phyloP scores from a whole-genome alignment of 2,888 invertebrate species.

The Pseudeuparius sepicola region DNA sequence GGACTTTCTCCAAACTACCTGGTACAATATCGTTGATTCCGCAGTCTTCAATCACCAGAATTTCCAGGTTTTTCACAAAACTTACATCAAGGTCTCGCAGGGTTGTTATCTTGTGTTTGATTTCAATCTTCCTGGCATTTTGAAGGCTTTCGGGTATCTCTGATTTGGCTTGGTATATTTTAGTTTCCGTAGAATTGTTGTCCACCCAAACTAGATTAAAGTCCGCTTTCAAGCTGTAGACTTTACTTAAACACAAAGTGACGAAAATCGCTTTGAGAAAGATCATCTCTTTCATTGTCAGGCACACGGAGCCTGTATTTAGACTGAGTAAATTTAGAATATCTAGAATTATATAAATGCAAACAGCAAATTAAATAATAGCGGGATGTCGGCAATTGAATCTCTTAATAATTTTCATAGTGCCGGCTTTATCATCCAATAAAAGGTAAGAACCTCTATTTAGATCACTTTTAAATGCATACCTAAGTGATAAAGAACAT shows the following conservation, averaged over 20 bases:
- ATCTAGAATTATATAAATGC: neutral
- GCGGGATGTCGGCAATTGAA: conserved; percentile 2
- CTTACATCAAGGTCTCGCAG: conserved; percentile 26
- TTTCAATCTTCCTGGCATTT: conserved; percentile 24
- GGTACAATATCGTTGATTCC: conserved; percentile 27
- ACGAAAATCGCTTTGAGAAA: no score
- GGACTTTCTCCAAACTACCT: conserved; percentile 24
- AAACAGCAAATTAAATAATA: conserved; percentile 1
- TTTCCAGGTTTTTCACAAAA: conserved; percentile 25
- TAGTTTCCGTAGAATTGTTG: conserved; percentile 20
- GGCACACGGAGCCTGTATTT: no score
- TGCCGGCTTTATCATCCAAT: no score
- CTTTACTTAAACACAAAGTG: no score
- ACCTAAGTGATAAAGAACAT: no score
- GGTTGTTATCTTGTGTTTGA: conserved; percentile 26
- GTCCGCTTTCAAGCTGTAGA: no score
- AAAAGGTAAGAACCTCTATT: no score
- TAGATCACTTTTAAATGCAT: no score
- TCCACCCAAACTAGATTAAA: conserved; percentile 26
- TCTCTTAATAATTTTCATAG: no score
- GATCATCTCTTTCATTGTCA: no score
- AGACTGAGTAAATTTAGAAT: no score
- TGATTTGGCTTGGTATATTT: conserved; percentile 22
- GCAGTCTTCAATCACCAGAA: conserved; percentile 25
- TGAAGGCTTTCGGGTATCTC: conserved; percentile 24